Percentiles rank a stretch among this genome's conserved stretches.
Conservation (phyloP, 2,113 vertebrate species). For the Phainopepla nitens region DNA sequence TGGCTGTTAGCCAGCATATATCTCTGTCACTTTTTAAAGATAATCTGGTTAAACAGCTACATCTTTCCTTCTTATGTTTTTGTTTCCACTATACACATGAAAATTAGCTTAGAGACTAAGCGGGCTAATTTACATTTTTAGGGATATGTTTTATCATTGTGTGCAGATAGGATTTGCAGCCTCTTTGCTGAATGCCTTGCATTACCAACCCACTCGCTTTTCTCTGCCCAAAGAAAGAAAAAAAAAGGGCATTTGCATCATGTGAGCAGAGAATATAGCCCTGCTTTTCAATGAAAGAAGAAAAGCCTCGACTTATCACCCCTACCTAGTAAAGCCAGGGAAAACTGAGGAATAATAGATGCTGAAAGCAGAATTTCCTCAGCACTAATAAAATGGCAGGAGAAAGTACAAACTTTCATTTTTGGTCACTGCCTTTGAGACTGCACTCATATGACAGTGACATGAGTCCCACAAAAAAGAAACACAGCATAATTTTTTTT, state of each 20-base stretch:
- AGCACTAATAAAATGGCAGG: not conserved
- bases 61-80: constrained; percentile 34
- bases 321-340: not conserved
- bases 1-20: constrained; percentile 43
- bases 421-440: not conserved
- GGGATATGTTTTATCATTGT: constrained; percentile 53
- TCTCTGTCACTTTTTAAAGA: constrained; percentile 39
- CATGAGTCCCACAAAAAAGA: not conserved
- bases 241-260: not conserved
- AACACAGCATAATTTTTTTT: not conserved
- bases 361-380: not conserved
- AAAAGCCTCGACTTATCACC: not conserved
- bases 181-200: not conserved
- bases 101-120: constrained; percentile 54
- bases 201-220: not conserved
- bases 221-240: not conserved
- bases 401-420: not conserved
- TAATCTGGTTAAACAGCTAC: constrained; percentile 64
- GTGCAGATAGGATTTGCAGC: constrained; percentile 50
- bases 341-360: not conserved
- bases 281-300: not conserved
- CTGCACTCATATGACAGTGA: rapidly evolving
- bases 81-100: constrained; percentile 52
- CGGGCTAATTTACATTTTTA: constrained; percentile 50
- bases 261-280: not conserved